Conservation (phyloP, 2,113 vertebrate genomes). For the Hyla sarda region DNA sequence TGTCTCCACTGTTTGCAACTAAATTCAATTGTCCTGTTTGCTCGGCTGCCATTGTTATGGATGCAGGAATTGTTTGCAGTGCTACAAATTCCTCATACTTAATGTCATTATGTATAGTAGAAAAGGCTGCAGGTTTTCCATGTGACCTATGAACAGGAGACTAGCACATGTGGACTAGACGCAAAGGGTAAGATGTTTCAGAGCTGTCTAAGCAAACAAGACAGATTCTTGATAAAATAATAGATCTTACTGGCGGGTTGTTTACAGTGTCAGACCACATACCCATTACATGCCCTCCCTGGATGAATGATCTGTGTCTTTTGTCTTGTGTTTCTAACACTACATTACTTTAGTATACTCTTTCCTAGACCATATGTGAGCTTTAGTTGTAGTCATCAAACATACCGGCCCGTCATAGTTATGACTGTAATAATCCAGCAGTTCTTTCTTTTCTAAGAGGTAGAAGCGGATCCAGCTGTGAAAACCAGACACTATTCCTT, state of each 20-base stretch:
- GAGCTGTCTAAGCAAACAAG: not conserved
- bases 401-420: conserved; percentile 89
- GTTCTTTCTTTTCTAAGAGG: conserved; percentile 81
- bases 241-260: not conserved
- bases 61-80: not conserved
- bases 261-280: not conserved
- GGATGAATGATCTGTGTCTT: not conserved
- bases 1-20: conserved; percentile 7
- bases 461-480: conserved; percentile 98
- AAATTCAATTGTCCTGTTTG: conserved; percentile 55
- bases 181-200: not conserved
- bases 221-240: not conserved
- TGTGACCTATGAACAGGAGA: conserved; percentile 1
- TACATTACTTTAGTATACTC: not conserved
- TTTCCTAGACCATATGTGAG: not conserved
- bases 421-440: conserved; percentile 90
- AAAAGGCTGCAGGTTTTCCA: not conserved
- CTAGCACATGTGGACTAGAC: not conserved
- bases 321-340: not conserved
- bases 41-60: conserved; percentile 31
- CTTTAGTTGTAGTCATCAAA: accelerated
- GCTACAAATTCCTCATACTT: not conserved
- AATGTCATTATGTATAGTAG: conserved; percentile 3
- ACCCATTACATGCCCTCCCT: not conserved
- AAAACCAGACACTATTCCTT: conserved; percentile 90